phyloP scores from a whole-genome alignment of 1,140 invertebrate genomes.

The Calycopis cecrops region DNA sequence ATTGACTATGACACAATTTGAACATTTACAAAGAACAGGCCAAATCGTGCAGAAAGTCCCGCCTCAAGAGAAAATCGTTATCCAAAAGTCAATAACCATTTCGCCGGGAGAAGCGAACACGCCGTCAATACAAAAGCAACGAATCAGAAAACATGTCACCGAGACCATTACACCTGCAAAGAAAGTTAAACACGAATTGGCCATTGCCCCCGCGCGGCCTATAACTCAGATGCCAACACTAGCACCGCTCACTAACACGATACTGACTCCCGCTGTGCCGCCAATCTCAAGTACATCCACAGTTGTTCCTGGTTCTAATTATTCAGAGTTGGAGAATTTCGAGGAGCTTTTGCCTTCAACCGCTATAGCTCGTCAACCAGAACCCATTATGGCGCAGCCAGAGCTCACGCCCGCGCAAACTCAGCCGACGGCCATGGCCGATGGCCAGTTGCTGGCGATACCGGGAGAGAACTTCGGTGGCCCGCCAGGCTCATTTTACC shows the following conservation, averaged over 20 bases:
- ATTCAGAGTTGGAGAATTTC: constrained; percentile 58
- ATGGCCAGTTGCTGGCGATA: constrained; percentile 80
- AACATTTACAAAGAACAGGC: constrained; percentile 67
- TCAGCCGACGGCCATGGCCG: constrained; percentile 50
- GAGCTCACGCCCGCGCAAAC: constrained; percentile 39
- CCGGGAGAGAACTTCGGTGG: constrained; percentile 80
- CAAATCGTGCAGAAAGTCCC: constrained; percentile 60
- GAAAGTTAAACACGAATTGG: constrained; percentile 54
- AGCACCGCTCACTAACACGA: constrained; percentile 34
- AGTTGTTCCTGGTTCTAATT: constrained; percentile 28
- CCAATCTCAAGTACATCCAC: constrained; percentile 32
- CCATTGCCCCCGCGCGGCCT: constrained; percentile 38
- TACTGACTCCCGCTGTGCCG: constrained; percentile 26
- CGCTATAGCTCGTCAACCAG: constrained; percentile 45
- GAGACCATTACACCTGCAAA: constrained; percentile 46
- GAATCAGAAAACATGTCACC: constrained; percentile 36
- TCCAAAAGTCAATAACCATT: constrained; percentile 60
- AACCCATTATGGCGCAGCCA: constrained; percentile 21
- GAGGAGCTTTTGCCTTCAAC: constrained; percentile 64
- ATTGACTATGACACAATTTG: constrained; percentile 66
- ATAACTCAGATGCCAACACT: constrained; percentile 32
- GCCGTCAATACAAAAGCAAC: constrained; percentile 39
- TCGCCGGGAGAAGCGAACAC: constrained; percentile 33
- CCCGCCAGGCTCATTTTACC: constrained; percentile 78
- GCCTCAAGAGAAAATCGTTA: constrained; percentile 48